Base-by-base conservation (phyloP, 1,140 invertebrate species). In the Pygmarrhopalites habei region DNA sequence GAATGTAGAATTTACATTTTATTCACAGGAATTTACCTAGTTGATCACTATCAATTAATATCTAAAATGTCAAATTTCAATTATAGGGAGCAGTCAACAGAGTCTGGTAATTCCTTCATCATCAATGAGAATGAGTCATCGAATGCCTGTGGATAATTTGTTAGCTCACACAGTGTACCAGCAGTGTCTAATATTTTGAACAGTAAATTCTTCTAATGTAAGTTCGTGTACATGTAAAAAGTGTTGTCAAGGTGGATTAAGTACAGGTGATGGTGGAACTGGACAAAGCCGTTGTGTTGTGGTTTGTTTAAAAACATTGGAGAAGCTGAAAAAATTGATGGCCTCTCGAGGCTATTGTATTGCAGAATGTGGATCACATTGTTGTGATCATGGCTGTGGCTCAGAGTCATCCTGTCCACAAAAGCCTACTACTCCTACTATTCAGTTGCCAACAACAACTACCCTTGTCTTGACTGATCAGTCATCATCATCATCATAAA, bases 301-400 rank as follows among this genome's bases (percentile, higher is more conserved):
- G 63, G 82, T 86, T 61, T 86, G 85, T 74, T 77, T 86, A 52
- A 86, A 85, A 78, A 85, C 83, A 2, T 72, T 86, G 41, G 80
- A 85, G 62, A 79, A 82, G 65, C 72, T 82, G 21, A 77, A 79
- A 60, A 76, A 79, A 68, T 74, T 81, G 5, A 58, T 64, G 62
- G 61, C 52, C 5, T 21, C 57, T 3, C 28, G 39, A 59, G 25
- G 57, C 19, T 10, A n/a, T 59, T 43, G 46, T 19, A 49, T 49
- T 23, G 46, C 46, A 12, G 7, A 49, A 15, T 7, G 46, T n/a
- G n/a, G n/a, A n/a, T n/a, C n/a, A n/a, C n/a, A n/a, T n/a, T n/a
- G n/a, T n/a, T n/a, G n/a, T n/a, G n/a, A n/a, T n/a, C n/a, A n/a
- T n/a, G 23, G 19, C 23, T 19, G 46, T 21, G 23, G 46, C 23